Base-by-base conservation (phyloP, 2,113 vertebrate genomes). In the Heterotilapia buettikoferi region DNA sequence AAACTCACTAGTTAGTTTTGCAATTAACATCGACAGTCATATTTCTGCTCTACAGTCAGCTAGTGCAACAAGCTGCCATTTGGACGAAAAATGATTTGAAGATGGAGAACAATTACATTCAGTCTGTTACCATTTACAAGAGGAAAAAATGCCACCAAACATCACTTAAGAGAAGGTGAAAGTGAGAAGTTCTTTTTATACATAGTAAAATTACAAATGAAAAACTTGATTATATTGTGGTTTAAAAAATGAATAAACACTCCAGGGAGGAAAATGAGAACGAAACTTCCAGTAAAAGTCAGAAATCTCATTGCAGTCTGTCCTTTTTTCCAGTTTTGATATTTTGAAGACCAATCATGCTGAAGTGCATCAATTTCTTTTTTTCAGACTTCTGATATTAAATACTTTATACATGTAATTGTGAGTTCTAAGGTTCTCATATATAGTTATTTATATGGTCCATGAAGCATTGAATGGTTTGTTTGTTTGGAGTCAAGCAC, bases 241-340 rank as follows among this genome's bases (percentile, higher is more conserved):
- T 54, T 88, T 57, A 59, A 83, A 38, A 83, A 26, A 56, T 1
- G 9, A 76, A 16, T 56, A 56, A 26, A 38, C 36, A 47, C 71
- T 84, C 57, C 11, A 78, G 21, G 66, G 53, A 85, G 61, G 56
- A 90, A 86, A 92, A 88, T 52, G 43, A 78, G 33, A 90, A 83
- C 47, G 29, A 61, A 52, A 88, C 81, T 40, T 78, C 4, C 59
- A 78, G 33, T 76, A 79, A 26, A 43, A 90, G 87, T 59, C 14
- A 47, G 47, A 84, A 83, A 89, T 63, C n/a, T 89, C 54, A 40
- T 61, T 80, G 45, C n/a, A 36, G 29, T 89, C 16, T 18, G 53
- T 1, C n/a, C 45, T 53, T 47, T 40, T 57, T 40, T 19, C 13
- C 68, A 9, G 84, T 68, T 76, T 50, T 87, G 45, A 84, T 88